phyloP scores from a whole-genome alignment of 2,888 invertebrate genomes.

The Eulithis prunata region DNA sequence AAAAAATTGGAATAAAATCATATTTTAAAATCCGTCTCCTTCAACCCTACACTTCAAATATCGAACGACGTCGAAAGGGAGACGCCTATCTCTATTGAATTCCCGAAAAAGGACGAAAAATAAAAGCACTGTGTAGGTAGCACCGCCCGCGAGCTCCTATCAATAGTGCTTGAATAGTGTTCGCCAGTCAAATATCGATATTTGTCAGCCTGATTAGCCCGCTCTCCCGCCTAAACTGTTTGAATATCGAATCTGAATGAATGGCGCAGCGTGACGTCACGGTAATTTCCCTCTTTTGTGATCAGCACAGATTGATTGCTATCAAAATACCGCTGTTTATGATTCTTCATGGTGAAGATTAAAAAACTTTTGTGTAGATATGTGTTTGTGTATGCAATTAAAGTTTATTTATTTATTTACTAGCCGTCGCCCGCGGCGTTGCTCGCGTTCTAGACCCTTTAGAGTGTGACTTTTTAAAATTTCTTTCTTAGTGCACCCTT shows the following conservation, averaged over 20 bases:
- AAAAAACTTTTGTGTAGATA: constrained; percentile 13
- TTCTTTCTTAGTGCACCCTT: too few relatives aligned
- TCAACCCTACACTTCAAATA: constrained; percentile 74
- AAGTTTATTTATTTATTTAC: too few relatives aligned
- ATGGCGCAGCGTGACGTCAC: constrained; percentile 74
- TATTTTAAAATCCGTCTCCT: constrained; percentile 18
- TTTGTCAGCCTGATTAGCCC: constrained; percentile 83
- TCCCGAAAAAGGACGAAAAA: constrained; percentile 79
- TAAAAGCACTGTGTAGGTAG: constrained; percentile 59
- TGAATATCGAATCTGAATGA: constrained; percentile 60
- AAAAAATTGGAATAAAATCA: not conserved
- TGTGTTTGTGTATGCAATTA: too few relatives aligned
- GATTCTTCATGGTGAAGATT: not conserved
- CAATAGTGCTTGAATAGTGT: constrained; percentile 66
- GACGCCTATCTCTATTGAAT: constrained; percentile 82
- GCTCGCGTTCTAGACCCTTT: too few relatives aligned
- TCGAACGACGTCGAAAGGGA: constrained; percentile 70
- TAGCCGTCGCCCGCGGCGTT: too few relatives aligned
- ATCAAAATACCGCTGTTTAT: constrained; percentile 11
- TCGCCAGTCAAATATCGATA: constrained; percentile 75
- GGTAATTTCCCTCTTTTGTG: constrained; percentile 58
- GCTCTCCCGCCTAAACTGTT: constrained; percentile 60
- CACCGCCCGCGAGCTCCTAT: constrained; percentile 53
- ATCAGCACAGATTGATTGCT: constrained; percentile 26
- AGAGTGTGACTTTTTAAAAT: too few relatives aligned